phyloP scores from a whole-genome alignment of 2,113 vertebrate species.

The Caranx ignobilis region DNA sequence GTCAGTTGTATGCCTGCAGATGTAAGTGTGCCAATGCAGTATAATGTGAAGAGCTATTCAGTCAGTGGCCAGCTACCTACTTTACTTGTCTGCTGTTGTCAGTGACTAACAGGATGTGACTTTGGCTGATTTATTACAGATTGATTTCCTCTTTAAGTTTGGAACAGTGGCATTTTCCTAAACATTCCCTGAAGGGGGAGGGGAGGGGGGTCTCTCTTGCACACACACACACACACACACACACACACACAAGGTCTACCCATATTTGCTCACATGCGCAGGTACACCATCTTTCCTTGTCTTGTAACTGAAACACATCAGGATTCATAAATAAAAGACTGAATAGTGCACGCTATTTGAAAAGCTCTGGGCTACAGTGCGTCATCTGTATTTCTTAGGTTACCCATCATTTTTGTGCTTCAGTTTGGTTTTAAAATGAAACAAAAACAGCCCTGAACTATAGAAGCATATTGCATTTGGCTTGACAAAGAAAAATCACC shows the following conservation, averaged over 20 bases:
- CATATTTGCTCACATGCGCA: background rate
- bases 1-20: constrained; percentile 44
- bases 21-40: background rate
- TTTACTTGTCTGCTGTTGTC: constrained; percentile 14
- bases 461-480: constrained; percentile 5
- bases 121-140: constrained; percentile 41
- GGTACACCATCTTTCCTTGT: constrained; percentile 18
- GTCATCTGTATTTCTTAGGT: constrained; percentile 28
- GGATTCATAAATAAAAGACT: constrained; percentile 29
- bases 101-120: constrained; percentile 31
- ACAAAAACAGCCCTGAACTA: constrained; percentile 6
- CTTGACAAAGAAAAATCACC: constrained; percentile 51
- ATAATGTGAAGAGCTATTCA: background rate
- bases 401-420: constrained; percentile 17
- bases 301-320: constrained; percentile 24
- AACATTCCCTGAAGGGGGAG: constrained; percentile 41
- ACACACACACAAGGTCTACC: background rate
- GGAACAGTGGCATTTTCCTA: constrained; percentile 51
- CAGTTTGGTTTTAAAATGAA: background rate
- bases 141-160: constrained; percentile 48
- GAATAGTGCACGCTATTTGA: constrained; percentile 17
- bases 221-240: background rate
- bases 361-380: constrained; percentile 7
- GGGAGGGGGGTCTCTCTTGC: background rate
- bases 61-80: constrained; percentile 9